phyloP scores from a whole-genome alignment of 1,140 invertebrate species.

The Drosophila nasuta region DNA sequence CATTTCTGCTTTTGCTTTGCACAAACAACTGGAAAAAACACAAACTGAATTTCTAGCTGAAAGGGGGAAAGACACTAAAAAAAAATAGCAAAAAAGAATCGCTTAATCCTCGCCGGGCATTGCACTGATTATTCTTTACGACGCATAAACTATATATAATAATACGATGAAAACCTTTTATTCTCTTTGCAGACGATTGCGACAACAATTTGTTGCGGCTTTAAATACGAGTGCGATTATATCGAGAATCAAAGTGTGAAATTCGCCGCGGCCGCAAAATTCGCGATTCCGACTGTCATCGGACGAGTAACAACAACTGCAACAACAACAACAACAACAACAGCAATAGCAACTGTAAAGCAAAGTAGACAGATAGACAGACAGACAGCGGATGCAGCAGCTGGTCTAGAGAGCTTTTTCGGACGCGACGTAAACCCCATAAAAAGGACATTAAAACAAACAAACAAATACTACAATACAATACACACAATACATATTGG shows the following conservation, averaged over 20 bases:
- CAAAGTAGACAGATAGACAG: neutral
- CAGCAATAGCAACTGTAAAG: conserved; percentile 15
- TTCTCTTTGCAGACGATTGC: conserved; percentile 46
- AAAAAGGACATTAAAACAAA: conserved; percentile 58
- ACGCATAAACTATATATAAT: conserved; percentile 36
- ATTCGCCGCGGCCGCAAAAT: conserved; percentile 46
- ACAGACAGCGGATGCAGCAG: conserved; percentile 37
- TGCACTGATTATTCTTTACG: conserved; percentile 31
- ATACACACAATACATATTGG: conserved; percentile 52
- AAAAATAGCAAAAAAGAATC: neutral
- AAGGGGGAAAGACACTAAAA: conserved; percentile 7
- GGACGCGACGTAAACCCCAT: conserved; percentile 41
- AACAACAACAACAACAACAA: neutral
- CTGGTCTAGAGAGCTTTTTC: conserved; percentile 36
- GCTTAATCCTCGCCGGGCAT: conserved; percentile 9
- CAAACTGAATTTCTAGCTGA: neutral
- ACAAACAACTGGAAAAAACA: neutral
- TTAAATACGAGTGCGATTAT: conserved; percentile 46
- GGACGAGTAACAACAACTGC: conserved; percentile 24
- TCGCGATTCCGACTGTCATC: conserved; percentile 46
- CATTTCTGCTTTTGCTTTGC: neutral
- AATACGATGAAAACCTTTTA: conserved; percentile 18
- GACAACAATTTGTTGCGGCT: conserved; percentile 50
- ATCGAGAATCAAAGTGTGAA: conserved; percentile 59
- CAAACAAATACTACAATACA: conserved; percentile 35